phyloP scores from a whole-genome alignment of 2,113 vertebrate species.

The Hemibagrus wyckioides region DNA sequence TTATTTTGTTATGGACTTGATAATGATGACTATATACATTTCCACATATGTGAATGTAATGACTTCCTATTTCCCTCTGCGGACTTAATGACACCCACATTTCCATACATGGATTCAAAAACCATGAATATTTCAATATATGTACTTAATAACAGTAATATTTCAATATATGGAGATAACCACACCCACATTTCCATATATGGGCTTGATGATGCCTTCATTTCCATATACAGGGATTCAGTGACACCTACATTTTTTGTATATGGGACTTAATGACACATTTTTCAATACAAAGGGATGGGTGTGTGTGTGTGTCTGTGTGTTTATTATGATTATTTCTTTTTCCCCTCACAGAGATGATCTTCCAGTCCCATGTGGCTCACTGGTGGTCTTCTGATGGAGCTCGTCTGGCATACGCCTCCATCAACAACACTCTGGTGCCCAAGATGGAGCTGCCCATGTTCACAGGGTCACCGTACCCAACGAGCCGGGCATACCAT shows the following conservation, averaged over 20 bases:
- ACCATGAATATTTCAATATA: not conserved
- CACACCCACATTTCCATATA: not conserved
- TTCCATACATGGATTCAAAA: not conserved
- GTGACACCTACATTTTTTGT: not conserved
- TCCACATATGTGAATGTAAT: no score
- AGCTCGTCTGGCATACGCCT: constrained; percentile 88
- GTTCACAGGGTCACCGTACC: constrained; percentile 86
- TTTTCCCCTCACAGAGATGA: constrained; percentile 81
- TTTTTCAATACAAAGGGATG: no score
- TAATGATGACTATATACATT: not conserved
- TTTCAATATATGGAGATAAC: not conserved
- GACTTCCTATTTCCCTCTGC: no score
- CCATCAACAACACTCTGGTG: constrained; percentile 92
- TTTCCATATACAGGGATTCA: not conserved
- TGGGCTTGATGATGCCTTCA: not conserved
- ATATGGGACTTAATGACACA: not conserved
- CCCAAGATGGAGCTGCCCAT: constrained; percentile 91
- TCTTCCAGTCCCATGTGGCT: constrained; percentile 89
- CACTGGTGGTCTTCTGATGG: constrained; percentile 99
- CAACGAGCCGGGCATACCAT: constrained; percentile 84
- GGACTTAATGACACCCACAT: not conserved
- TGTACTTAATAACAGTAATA: not conserved
- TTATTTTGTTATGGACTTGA: not conserved
- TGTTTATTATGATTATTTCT: constrained; percentile 8
- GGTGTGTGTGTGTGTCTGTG: not conserved